These are phyloP conservation scores for Periophthalmus modestus DNA, from an alignment of 2,113 vertebrate species.

Conservation along the genomic window DNA sequence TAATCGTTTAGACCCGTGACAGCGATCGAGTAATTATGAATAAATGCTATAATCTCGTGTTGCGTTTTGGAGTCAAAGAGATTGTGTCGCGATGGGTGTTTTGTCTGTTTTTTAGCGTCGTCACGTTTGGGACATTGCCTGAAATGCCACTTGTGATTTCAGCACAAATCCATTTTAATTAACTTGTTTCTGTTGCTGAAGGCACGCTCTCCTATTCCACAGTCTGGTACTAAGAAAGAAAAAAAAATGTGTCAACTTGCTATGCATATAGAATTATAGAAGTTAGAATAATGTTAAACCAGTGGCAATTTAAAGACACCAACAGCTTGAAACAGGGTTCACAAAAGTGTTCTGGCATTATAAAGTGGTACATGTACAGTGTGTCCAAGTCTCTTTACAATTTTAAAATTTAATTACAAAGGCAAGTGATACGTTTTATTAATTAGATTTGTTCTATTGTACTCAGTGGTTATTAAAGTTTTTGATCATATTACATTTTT, in stretches of 20 bases:
- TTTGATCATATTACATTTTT: too few relatives aligned
- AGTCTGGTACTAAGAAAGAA: constrained; percentile 5
- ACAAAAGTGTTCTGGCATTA: too few relatives aligned
- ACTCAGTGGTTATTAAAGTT: too few relatives aligned
- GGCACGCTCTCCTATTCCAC: constrained; percentile 35
- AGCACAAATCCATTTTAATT: constrained; percentile 38
- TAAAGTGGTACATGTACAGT: too few relatives aligned
- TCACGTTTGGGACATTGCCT: constrained; percentile 41
- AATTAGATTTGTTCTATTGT: too few relatives aligned
- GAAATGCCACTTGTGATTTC: constrained; percentile 49
- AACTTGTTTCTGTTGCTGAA: constrained; percentile 40
- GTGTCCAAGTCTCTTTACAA: too few relatives aligned
- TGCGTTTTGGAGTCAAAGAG: constrained; percentile 34
- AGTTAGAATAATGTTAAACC: not conserved
- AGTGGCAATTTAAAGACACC: not conserved
- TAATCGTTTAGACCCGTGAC: constrained; percentile 53
- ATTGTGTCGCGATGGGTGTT: constrained; percentile 41
- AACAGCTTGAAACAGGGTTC: too few relatives aligned
- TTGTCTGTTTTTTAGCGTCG: constrained; percentile 41
- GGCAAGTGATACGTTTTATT: too few relatives aligned
- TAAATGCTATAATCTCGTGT: constrained; percentile 63
- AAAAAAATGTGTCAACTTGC: constrained; percentile 34
- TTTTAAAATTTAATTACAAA: too few relatives aligned
- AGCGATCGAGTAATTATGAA: constrained; percentile 62
- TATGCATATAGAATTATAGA: too few relatives aligned